Evolutionary conservation across 2,888 invertebrate species (phyloP).

Genomic region (Lypha dubia): DNA sequence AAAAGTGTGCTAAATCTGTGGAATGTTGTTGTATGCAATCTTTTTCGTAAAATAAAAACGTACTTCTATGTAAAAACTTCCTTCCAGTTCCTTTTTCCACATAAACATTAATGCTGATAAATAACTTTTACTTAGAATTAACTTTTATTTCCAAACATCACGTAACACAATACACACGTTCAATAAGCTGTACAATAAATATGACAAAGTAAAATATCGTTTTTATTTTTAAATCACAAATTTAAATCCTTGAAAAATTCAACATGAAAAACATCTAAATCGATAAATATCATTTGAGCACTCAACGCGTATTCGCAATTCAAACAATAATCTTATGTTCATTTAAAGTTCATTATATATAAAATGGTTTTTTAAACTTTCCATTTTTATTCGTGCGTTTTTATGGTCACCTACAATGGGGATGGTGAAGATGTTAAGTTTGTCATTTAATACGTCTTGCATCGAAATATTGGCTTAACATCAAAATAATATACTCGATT

Average conservation of each 20-base stretch:
- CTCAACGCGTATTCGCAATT: background rate
- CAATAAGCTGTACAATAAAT: slow-evolving; percentile 5
- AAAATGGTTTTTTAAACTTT: slow-evolving; percentile 17
- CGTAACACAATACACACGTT: slow-evolving; percentile 3
- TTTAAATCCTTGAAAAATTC: slow-evolving; percentile 38
- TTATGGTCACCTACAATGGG: background rate
- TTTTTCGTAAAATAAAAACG: background rate
- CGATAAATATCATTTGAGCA: slow-evolving; percentile 13
- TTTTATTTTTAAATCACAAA: slow-evolving; percentile 25
- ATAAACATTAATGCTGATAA: slow-evolving; percentile 8
- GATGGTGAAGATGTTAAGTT: background rate
- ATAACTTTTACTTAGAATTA: slow-evolving; percentile 8
- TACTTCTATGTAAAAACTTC: background rate
- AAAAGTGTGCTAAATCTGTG: background rate
- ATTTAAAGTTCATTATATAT: slow-evolving; percentile 33
- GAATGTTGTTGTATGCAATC: background rate
- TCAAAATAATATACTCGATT: too few relatives aligned
- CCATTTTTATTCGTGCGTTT: background rate
- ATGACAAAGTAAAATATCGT: background rate
- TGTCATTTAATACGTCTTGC: background rate
- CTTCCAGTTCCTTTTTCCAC: background rate
- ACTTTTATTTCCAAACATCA: slow-evolving; percentile 14
- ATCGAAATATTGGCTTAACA: background rate
- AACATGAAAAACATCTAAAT: background rate
- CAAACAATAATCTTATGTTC: slow-evolving; percentile 4